Conservation (phyloP, 2,797 vertebrate genomes). For the Ara ararauna region DNA sequence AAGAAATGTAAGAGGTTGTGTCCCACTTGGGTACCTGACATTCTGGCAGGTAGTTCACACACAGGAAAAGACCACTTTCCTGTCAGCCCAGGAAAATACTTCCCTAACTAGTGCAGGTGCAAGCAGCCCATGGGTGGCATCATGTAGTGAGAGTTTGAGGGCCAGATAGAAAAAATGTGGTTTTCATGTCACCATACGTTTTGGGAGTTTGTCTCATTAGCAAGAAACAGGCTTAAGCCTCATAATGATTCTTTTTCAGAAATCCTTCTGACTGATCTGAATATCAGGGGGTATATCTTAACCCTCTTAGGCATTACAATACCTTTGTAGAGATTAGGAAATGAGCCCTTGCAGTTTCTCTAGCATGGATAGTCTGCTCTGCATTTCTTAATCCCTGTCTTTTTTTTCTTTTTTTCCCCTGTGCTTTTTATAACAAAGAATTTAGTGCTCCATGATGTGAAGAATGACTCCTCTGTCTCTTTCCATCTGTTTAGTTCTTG, state of each 20-base stretch:
- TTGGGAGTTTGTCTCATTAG: background rate
- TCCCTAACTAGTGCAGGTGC: background rate
- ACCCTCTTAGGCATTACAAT: background rate
- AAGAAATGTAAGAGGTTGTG: background rate
- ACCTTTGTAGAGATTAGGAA: background rate
- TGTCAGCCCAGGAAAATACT: background rate
- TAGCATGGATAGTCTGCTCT: background rate
- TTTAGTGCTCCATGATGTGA: background rate
- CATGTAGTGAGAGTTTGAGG: background rate
- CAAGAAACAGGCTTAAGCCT: background rate
- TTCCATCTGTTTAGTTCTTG: background rate
- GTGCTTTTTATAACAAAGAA: background rate
- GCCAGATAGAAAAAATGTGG: background rate
- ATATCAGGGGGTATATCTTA: background rate
- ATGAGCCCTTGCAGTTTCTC: background rate
- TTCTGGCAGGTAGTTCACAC: background rate
- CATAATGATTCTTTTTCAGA: background rate
- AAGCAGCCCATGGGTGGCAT: background rate
- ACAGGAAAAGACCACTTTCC: background rate
- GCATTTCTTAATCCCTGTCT: background rate
- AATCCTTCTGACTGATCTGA: background rate
- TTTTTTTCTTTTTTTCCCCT: background rate
- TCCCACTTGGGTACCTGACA: background rate
- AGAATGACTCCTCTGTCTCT: background rate
- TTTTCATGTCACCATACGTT: background rate